These are phyloP conservation scores for Limosa lapponica DNA, from an alignment of 2,797 vertebrate genomes.

Conservation along the genomic window DNA sequence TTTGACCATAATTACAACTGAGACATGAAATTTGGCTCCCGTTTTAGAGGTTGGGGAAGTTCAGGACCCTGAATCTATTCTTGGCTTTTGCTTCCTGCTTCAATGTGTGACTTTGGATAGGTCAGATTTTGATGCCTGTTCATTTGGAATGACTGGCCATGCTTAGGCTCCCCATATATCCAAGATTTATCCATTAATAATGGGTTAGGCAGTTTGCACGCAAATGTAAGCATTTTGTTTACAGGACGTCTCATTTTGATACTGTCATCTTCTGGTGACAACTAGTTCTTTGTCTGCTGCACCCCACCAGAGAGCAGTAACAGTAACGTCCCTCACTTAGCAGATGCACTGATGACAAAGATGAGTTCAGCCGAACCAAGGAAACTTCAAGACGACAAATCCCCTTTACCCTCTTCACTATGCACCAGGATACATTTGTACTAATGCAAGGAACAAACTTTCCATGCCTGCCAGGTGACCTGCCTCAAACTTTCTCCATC, in stretches of 20 bases:
- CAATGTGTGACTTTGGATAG: conserved; percentile 22
- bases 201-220: background rate
- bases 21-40: conserved; percentile 49
- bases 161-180: background rate
- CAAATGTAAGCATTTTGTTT: background rate
- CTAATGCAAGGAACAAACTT: background rate
- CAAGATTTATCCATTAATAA: background rate
- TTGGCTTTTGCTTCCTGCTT: conserved; percentile 44
- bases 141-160: background rate
- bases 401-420: background rate
- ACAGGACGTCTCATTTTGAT: background rate
- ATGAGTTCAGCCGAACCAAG: background rate
- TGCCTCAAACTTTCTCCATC: background rate
- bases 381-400: background rate
- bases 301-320: background rate
- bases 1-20: conserved; percentile 64
- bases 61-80: conserved; percentile 62
- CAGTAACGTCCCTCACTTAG: background rate
- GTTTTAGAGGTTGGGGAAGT: conserved; percentile 47
- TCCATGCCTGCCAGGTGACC: background rate
- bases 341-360: background rate
- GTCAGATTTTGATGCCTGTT: conserved; percentile 45
- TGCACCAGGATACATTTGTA: fast-evolving
- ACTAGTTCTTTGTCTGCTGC: background rate
- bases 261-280: background rate